Evolutionary conservation across 2,113 vertebrate species (phyloP).

Genomic region (Sus scrofa): T2T-Sscrofa CM000821.6:52645501-52646000

Average conservation of each 20-base stretch:
- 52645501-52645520: constrained; percentile 93
- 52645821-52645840: background rate
- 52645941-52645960: background rate
- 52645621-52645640: background rate
- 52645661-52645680: background rate
- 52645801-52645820: background rate
- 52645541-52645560: constrained; percentile 94
- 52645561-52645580: constrained; percentile 87
- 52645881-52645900: constrained; percentile 2
- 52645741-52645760: constrained; percentile 56
- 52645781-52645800: background rate
- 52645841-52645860: background rate
- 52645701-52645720: background rate
- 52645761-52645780: background rate
- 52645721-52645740: background rate
- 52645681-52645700: background rate
- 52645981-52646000: background rate
- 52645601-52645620: background rate
- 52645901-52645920: background rate
- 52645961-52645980: background rate
- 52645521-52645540: constrained; percentile 87
- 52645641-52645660: background rate
- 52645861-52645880: constrained; percentile 28
- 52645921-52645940: constrained; percentile 18
- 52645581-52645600: background rate